Conservation (phyloP, 2,113 vertebrate species). For the Protomyctophum bolini region DNA sequence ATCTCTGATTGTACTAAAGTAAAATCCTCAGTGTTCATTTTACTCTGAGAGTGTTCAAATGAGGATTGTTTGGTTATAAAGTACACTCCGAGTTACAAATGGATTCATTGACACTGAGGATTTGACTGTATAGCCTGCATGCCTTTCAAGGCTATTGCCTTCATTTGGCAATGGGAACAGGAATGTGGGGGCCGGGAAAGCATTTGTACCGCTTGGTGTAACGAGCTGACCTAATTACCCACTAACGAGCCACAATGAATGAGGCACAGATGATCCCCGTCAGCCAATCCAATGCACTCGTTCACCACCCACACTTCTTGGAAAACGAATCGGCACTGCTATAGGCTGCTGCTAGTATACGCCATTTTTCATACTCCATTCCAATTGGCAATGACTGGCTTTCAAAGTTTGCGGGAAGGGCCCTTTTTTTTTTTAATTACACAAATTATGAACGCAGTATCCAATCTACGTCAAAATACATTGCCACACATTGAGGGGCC, state of each 20-base stretch:
- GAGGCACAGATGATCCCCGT: conserved; percentile 56
- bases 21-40: too few relatives aligned
- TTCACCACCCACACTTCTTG: conserved; percentile 13
- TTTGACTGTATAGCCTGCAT: neutral
- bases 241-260: conserved; percentile 56
- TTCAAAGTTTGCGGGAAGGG: too few relatives aligned
- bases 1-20: too few relatives aligned
- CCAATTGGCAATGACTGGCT: neutral
- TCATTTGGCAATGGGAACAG: conserved; percentile 40
- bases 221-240: conserved; percentile 68
- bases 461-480: too few relatives aligned
- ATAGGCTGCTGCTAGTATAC: conserved; percentile 45
- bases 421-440: too few relatives aligned
- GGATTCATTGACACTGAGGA: too few relatives aligned
- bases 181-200: conserved; percentile 30
- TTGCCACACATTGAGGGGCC: too few relatives aligned
- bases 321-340: neutral
- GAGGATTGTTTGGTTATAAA: too few relatives aligned
- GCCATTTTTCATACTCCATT: conserved; percentile 1
- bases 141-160: conserved; percentile 47
- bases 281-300: conserved; percentile 40
- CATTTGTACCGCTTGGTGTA: conserved; percentile 61
- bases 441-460: too few relatives aligned
- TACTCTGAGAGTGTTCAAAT: too few relatives aligned
- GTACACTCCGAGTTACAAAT: too few relatives aligned